These are phyloP conservation scores for Arrhamphus sclerolepis DNA, from an alignment of 2,797 vertebrate species.

Conservation along the genomic window DNA sequence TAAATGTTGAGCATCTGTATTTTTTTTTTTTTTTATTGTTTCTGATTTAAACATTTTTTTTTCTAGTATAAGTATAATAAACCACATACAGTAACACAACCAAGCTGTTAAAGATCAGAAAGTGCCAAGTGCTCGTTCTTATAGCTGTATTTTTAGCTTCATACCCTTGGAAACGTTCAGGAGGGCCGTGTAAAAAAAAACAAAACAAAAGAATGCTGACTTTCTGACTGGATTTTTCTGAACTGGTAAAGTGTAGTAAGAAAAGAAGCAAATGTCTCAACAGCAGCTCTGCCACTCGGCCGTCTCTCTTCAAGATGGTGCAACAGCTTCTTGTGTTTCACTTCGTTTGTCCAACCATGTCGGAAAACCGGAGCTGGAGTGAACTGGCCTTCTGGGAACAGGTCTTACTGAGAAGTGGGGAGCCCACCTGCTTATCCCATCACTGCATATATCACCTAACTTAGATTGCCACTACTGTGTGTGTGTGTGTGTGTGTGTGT, in stretches of 20 bases:
- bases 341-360: slow-evolving; percentile 20
- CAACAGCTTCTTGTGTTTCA: slow-evolving; percentile 59
- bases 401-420: slow-evolving; percentile 46
- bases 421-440: slow-evolving; percentile 54
- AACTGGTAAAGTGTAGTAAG: slow-evolving; percentile 15
- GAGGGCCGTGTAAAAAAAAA: not conserved
- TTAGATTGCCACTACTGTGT: slow-evolving; percentile 4
- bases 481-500: slow-evolving; percentile 25
- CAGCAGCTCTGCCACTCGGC: slow-evolving; percentile 23
- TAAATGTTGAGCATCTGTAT: no score
- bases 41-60: no score
- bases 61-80: no score
- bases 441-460: slow-evolving; percentile 49
- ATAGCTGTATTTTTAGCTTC: no score
- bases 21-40: no score
- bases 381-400: slow-evolving; percentile 49
- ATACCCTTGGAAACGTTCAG: no score
- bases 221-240: not conserved
- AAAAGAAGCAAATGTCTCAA: slow-evolving; percentile 25
- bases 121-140: no score
- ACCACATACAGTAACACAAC: no score
- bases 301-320: slow-evolving; percentile 25
- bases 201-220: slow-evolving; percentile 7
- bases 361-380: slow-evolving; percentile 14
- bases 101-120: no score